Conservation (phyloP, 30 jellyfish, hydroid and myxozoan genomes). For the Rhopilema esculentum region DNA sequence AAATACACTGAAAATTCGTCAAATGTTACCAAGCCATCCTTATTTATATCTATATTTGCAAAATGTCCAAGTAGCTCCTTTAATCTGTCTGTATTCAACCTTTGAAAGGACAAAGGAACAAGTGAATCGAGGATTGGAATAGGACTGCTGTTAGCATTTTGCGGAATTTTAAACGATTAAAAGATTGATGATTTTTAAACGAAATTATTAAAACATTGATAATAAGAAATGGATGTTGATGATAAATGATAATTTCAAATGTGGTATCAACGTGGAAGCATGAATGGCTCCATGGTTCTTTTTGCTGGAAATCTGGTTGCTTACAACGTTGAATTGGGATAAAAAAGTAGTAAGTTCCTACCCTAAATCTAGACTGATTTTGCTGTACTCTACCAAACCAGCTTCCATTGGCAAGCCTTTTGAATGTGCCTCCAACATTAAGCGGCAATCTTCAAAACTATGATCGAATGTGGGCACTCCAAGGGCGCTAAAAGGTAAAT, state of each 20-base stretch:
- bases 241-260: too few relatives aligned
- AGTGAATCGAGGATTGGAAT: neutral
- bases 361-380: slow-evolving; percentile 73
- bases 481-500: slow-evolving; percentile 46
- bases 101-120: too few relatives aligned
- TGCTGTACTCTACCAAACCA: slow-evolving; percentile 79
- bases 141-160: too few relatives aligned
- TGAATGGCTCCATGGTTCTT: too few relatives aligned
- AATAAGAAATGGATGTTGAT: too few relatives aligned
- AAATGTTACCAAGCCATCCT: slow-evolving; percentile 74
- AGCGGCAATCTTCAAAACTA: slow-evolving; percentile 85
- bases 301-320: too few relatives aligned
- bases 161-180: too few relatives aligned
- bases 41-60: slow-evolving; percentile 62
- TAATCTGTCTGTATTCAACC: slow-evolving; percentile 69
- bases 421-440: slow-evolving; percentile 77
- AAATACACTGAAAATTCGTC: slow-evolving; percentile 60
- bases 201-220: too few relatives aligned
- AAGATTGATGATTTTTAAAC: too few relatives aligned
- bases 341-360: slow-evolving; percentile 29
- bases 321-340: too few relatives aligned
- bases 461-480: slow-evolving; percentile 83
- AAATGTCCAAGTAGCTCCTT: slow-evolving; percentile 53
- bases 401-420: slow-evolving; percentile 81
- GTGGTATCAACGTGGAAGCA: too few relatives aligned